A percentile compares a stretch with the other conserved stretches of the same genome.
Evolutionary conservation across 2,797 vertebrate species (phyloP).

Genomic region (Sebastes variabilis): DNA sequence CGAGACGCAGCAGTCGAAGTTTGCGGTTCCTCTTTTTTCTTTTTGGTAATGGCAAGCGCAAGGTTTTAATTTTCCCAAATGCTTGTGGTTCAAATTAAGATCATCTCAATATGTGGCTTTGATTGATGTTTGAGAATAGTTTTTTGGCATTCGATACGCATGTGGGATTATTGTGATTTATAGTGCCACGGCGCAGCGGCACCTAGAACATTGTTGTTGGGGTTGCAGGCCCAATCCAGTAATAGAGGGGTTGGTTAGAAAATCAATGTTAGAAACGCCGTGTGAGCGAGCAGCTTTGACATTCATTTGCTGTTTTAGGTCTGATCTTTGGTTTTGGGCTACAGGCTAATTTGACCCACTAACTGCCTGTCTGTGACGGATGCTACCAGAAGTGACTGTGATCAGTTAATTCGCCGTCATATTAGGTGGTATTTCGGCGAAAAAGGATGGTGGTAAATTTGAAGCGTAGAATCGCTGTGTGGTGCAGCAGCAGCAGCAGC

Average conservation of each 20-base stretch:
- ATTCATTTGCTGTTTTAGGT: constrained; percentile 37
- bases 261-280: constrained; percentile 55
- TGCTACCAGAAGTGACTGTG: constrained; percentile 30
- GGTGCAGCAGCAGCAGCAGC: constrained; percentile 57
- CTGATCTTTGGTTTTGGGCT: constrained; percentile 36
- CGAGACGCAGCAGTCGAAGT: constrained; percentile 76
- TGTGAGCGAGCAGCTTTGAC: constrained; percentile 44
- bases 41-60: constrained; percentile 73
- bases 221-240: constrained; percentile 63
- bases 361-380: constrained; percentile 20
- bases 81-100: constrained; percentile 83
- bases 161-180: constrained; percentile 76
- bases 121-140: constrained; percentile 82
- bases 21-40: constrained; percentile 71
- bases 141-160: constrained; percentile 78
- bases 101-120: constrained; percentile 83
- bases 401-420: constrained; percentile 36
- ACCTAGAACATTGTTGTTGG: constrained; percentile 68
- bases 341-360: constrained; percentile 25
- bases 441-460: constrained; percentile 42
- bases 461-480: constrained; percentile 44
- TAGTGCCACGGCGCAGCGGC: constrained; percentile 54
- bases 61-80: constrained; percentile 86
- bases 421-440: constrained; percentile 36
- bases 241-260: constrained; percentile 73